Base-by-base conservation (phyloP, 2,888 invertebrate genomes). In the Griposia aprilina region DNA sequence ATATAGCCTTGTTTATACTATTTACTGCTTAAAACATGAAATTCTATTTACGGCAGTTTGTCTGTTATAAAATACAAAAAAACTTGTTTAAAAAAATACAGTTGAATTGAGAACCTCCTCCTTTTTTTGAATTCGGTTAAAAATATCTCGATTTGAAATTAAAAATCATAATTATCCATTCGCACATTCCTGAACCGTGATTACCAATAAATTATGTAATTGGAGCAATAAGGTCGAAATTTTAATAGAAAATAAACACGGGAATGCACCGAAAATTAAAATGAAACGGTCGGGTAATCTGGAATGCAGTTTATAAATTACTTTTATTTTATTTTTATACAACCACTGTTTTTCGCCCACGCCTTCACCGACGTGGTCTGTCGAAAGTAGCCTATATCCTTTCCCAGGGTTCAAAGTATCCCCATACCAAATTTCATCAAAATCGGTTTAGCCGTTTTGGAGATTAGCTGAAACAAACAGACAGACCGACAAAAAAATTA, bases 161-260 rank as follows among this genome's bases (percentile, higher is more conserved):
- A 57, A 74, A 74, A 69, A n/a, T 5, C 13, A 48, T 30, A n/a
- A 59, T 59, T 70, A 70, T 20, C 6, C 30, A 36, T 20, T 74
- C 8, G 17, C 30, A 20, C 57, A 20, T 48, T 17, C 8, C 30
- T 6, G n/a, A 10, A 48, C n/a, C 20, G 20, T 48, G 20, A 59
- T 71, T 74, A 48, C n/a, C 36, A 60, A 71, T 71, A 60, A 71
- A 48, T 59, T 30, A 48, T n/a, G 48, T 20, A 26, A 20, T 4
- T 30, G 48, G 10, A 13, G 70, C 45, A 57, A 69, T 57, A 20
- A 66, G 20, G 1, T 6, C 4, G n/a, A 36, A 36, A 48, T 71
- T 75, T 10, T 17, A 72, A 41, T 50, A 41, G 72, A 52, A 41
- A 52, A 62, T 72, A 6, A 5, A 52, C 17, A 26, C 11, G 13